These are phyloP conservation scores for Entomobrya proxima DNA, from an alignment of 2,888 invertebrate genomes.

Conservation along the genomic window DNA sequence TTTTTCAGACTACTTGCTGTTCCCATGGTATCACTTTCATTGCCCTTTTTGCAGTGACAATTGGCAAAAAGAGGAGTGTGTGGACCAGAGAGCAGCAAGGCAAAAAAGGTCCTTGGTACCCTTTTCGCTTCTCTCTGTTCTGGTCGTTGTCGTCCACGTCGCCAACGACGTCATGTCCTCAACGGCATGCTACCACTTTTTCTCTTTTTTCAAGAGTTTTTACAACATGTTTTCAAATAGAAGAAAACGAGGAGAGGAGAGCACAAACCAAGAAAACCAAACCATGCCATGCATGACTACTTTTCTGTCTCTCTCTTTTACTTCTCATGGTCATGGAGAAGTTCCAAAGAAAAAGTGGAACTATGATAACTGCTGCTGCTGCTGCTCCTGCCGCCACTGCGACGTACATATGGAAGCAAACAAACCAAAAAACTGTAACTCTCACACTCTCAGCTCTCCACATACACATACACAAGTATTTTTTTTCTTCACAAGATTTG, in stretches of 20 bases:
- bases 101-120: constrained; percentile 52
- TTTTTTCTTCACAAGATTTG: background rate
- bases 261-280: constrained; percentile 59
- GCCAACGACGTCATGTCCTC: too few relatives aligned
- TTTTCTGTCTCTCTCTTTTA: constrained; percentile 21
- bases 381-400: background rate
- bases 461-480: background rate
- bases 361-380: background rate
- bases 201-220: constrained; percentile 57
- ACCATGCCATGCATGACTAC: constrained; percentile 63
- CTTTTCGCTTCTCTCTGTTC: constrained; percentile 11
- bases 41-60: constrained; percentile 66
- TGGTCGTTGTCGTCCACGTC: constrained; percentile 11
- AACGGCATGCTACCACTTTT: too few relatives aligned
- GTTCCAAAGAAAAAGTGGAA: constrained; percentile 36
- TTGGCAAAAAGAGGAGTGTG: constrained; percentile 43
- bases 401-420: background rate
- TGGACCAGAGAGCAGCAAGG: constrained; percentile 18
- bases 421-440: constrained; percentile 29
- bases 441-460: background rate
- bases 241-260: background rate
- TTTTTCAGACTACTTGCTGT: constrained; percentile 2
- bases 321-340: constrained; percentile 26
- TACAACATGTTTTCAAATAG: constrained; percentile 44
- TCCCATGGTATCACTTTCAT: constrained; percentile 65